Percentiles rank a stretch among this genome's conserved stretches.
These are phyloP conservation scores for Atherinomorus stipes DNA, from an alignment of 2,113 vertebrate genomes.

Conservation along the genomic window DNA sequence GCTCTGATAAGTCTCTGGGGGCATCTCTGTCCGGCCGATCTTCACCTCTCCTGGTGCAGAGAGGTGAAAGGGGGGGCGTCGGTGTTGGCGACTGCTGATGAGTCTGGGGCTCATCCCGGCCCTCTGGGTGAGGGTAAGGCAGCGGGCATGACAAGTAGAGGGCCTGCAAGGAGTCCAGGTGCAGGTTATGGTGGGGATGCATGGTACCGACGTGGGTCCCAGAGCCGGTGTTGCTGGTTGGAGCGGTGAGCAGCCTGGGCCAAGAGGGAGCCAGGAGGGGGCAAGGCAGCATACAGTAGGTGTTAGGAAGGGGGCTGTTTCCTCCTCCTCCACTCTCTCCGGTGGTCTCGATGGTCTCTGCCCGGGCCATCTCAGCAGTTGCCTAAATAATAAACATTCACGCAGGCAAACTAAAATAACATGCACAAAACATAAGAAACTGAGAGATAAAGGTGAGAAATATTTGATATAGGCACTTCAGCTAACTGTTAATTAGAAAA, in stretches of 20 bases:
- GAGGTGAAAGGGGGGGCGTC: conserved; percentile 1
- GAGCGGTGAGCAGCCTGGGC: conserved; percentile 21
- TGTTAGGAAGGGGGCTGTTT: conserved; percentile 51
- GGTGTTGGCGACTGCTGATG: conserved; percentile 37
- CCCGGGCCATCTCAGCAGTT: conserved; percentile 77
- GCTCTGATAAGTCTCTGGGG: conserved; percentile 28
- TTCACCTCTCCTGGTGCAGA: conserved; percentile 11
- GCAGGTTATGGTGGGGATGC: conserved; percentile 16
- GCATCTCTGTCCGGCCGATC: not conserved
- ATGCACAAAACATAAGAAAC: no score
- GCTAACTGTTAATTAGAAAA: not conserved
- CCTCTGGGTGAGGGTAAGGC: conserved; percentile 32
- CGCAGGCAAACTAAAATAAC: not conserved
- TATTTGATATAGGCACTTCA: not conserved
- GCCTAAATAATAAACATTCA: conserved; percentile 29
- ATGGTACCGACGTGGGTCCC: not conserved
- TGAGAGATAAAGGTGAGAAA: no score
- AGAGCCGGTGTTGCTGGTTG: conserved; percentile 7
- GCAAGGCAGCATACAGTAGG: conserved; percentile 58
- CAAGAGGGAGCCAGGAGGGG: conserved; percentile 31
- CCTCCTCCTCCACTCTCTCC: conserved; percentile 55
- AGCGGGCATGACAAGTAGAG: conserved; percentile 29
- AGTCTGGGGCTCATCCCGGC: conserved; percentile 16
- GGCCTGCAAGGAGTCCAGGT: conserved; percentile 42
- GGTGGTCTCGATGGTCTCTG: conserved; percentile 74